Base-by-base conservation (phyloP, 2,888 invertebrate genomes). In the Creontiades dilutus region DNA sequence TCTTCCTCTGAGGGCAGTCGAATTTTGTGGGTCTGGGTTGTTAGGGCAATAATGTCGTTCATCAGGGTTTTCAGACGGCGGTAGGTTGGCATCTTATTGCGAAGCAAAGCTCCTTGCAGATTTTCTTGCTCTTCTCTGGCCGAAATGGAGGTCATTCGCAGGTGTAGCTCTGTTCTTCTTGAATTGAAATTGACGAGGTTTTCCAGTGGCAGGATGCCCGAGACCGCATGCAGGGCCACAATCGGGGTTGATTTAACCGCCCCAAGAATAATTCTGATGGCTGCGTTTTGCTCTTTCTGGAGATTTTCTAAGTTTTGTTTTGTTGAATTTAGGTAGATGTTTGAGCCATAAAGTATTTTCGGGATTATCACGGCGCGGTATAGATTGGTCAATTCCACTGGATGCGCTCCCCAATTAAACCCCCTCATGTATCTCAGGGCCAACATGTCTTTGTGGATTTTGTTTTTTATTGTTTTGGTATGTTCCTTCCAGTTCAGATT, bases 111-210 rank as follows among this genome's bases (percentile, higher is more conserved):
- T 12, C 11, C 12, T 12, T 16, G 3, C 52, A 52, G 16, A 5
- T 12, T 2, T 3, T 52, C 11, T 11, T 52, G 52, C 16, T 52
- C 52, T 11, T 52, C 52, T 12, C 52, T 52, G 1, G 16, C 52
- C 2, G 11, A 7, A 0, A 16, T 2, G 5, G 52, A 52, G 13
- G 52, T 52, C 2, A 2, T 11, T 5, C 52, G 13, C 14, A 61
- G n/a, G n/a, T 16, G 16, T 16, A 61, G 1, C 0, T 3, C 19
- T 9, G 7, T 11, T 61, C 19, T 5, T 9, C 0, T 61, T 0
- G n/a, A 0, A 1, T 3, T n/a, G 0, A 1, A 2, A 0, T 7
- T 3, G 1, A 1, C 19, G 1, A 2, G n/a, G 9, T 61, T 0
- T 1, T n/a, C n/a, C 3, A 61, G 1, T n/a, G 61, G 61, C 9